A percentile compares a stretch with the other conserved stretches of the same genome.
phyloP scores from a whole-genome alignment of 2,113 vertebrate genomes.

The Gracilinanus agilis region DNA sequence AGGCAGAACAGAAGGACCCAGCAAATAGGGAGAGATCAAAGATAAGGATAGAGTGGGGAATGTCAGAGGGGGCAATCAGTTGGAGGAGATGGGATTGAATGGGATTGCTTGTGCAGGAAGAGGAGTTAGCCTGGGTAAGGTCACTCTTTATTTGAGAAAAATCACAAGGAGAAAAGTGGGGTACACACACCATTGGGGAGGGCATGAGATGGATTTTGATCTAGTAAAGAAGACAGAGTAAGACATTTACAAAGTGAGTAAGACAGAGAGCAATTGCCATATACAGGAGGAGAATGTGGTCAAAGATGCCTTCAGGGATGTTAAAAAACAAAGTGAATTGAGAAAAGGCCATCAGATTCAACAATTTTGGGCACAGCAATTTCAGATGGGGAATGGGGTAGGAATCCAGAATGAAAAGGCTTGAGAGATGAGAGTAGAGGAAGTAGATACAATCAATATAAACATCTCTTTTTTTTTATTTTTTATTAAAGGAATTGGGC shows the following conservation, averaged over 20 bases:
- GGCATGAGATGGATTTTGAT: neutral
- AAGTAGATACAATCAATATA: neutral
- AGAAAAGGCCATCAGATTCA: neutral
- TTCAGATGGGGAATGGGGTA: neutral
- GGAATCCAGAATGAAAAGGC: neutral
- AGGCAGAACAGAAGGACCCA: neutral
- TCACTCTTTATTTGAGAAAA: neutral
- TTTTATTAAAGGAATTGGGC: neutral
- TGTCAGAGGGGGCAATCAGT: neutral
- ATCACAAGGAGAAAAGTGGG: neutral
- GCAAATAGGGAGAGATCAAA: neutral
- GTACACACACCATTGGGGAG: neutral
- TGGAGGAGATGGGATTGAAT: neutral
- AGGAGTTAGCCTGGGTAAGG: neutral
- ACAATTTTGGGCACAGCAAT: neutral
- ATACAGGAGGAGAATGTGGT: neutral
- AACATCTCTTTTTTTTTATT: neutral
- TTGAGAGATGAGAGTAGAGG: neutral
- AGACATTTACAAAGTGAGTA: neutral
- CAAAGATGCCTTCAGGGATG: neutral
- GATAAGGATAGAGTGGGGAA: neutral
- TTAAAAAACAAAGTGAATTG: neutral
- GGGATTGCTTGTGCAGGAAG: neutral
- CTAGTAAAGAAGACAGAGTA: neutral
- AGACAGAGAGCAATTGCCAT: neutral